Percentiles rank a stretch among this genome's conserved stretches.
These are phyloP conservation scores for Lagopus leucura DNA, from an alignment of 2,113 vertebrate species.

Conservation along the genomic window DNA sequence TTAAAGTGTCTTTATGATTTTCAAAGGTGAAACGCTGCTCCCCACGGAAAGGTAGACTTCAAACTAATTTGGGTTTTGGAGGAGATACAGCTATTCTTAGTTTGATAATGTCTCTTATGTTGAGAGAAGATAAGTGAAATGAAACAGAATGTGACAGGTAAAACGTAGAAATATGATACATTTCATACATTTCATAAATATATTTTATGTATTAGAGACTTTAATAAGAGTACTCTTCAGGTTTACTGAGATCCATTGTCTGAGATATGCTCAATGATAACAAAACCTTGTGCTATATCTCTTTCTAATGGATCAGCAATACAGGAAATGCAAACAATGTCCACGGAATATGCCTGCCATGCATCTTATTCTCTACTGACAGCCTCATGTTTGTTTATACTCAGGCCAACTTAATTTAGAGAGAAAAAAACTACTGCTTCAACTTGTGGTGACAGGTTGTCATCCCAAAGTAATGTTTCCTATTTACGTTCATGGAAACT, in stretches of 20 bases:
- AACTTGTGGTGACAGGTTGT: not conserved
- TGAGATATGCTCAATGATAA: not conserved
- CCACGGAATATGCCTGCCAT: rapidly evolving
- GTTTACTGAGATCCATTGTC: not conserved
- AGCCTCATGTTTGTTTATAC: not conserved
- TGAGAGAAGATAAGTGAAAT: not conserved
- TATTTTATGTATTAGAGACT: not conserved
- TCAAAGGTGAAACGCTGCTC: not conserved
- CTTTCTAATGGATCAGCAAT: not conserved
- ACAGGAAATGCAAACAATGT: not conserved
- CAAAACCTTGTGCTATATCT: not conserved
- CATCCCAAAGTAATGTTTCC: too few relatives aligned
- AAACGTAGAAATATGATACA: not conserved
- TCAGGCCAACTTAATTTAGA: not conserved
- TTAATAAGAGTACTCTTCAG: not conserved
- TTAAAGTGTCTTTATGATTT: not conserved
- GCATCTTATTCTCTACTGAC: not conserved
- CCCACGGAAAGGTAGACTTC: not conserved
- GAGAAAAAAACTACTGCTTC: not conserved
- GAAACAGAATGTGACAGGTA: not conserved
- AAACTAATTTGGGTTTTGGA: not conserved
- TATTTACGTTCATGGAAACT: not conserved
- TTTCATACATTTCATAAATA: not conserved
- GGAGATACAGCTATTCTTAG: not conserved
- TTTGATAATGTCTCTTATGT: not conserved